These are phyloP conservation scores for Sturmia bella DNA, from an alignment of 2,888 invertebrate species.

Conservation along the genomic window DNA sequence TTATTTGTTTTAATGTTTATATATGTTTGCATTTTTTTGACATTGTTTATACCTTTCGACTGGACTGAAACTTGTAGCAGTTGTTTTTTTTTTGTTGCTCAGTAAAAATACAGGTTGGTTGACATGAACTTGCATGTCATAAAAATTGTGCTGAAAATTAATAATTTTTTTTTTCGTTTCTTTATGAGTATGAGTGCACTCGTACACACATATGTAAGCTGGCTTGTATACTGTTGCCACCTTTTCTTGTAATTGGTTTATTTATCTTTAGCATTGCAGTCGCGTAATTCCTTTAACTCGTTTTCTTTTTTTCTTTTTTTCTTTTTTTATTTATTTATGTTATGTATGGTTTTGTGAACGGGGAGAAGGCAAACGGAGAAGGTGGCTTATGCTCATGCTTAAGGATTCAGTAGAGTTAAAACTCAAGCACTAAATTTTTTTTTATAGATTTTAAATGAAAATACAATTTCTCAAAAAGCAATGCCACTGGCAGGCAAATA, in stretches of 20 bases:
- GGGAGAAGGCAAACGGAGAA: conserved; percentile 39
- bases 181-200: conserved; percentile 4
- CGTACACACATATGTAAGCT: neutral
- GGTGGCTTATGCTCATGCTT: conserved; percentile 1
- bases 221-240: neutral
- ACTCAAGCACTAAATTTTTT: conserved; percentile 46
- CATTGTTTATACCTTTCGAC: neutral
- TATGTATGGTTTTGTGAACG: too few relatives aligned
- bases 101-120: conserved; percentile 4
- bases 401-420: conserved; percentile 1
- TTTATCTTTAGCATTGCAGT: conserved; percentile 59
- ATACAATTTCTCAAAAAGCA: conserved; percentile 59
- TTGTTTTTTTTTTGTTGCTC: neutral
- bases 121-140: conserved; percentile 39
- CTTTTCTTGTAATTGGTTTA: conserved; percentile 66
- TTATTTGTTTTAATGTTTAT: neutral
- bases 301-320: neutral
- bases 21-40: neutral
- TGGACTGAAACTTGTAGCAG: conserved; percentile 14
- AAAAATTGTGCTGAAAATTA: conserved; percentile 51
- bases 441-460: conserved; percentile 69
- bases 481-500: conserved; percentile 40
- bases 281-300: conserved; percentile 3
- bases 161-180: conserved; percentile 23
- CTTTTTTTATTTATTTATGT: too few relatives aligned